Base-by-base conservation (phyloP, 2,797 vertebrate genomes). In the Dryobates pubescens region DNA sequence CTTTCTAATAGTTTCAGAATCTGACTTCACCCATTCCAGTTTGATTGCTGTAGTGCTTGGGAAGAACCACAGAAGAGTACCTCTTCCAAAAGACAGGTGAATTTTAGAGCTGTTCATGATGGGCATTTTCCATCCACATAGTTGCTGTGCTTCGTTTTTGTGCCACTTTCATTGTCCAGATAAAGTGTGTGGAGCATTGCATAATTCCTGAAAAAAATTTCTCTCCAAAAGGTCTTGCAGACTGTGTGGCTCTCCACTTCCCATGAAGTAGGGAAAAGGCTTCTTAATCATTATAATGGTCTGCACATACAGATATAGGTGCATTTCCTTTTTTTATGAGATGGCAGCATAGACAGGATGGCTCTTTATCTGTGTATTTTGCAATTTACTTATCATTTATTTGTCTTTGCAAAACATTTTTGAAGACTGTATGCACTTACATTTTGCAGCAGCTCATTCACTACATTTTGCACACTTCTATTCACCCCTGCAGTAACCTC, bases 401-500 rank as follows among this genome's bases (percentile, higher is more conserved):
- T 93, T 85, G 22, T 59, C n/a, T 64, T 71, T 67, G 36, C 13
- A 57, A 89, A 93, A 59, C 72, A 38, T 74, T 91, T 81, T 67
- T 81, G 23, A 81, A 70, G 32, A 65, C 38, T 51, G 4, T 54
- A 32, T 57, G 34, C 59, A 85, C 49, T 22, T 72, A 16, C 9
- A 13, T 72, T 69, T 89, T 26, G 41, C 23, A 53, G n/a, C 73
- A 72, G 51, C 77, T 92, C 14, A 56, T 77, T 90, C 43, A 32
- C 76, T 82, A 38, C 29, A 57, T 94, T 93, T 96, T 94, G 62
- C 69, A 82, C n/a, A 54, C 43, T 94, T 90, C 24, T 22, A 4
- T 74, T 93, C 76, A 79, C 61, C 41, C 88, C 90, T 94, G 78
- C 84, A 83, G 81, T 89, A 86, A 93, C 88, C 89, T 95, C 88